A percentile compares a stretch with the other conserved stretches of the same genome.
These are phyloP conservation scores for Hemibagrus guttatus DNA, from an alignment of 2,797 vertebrate genomes.

Conservation along the genomic window DNA sequence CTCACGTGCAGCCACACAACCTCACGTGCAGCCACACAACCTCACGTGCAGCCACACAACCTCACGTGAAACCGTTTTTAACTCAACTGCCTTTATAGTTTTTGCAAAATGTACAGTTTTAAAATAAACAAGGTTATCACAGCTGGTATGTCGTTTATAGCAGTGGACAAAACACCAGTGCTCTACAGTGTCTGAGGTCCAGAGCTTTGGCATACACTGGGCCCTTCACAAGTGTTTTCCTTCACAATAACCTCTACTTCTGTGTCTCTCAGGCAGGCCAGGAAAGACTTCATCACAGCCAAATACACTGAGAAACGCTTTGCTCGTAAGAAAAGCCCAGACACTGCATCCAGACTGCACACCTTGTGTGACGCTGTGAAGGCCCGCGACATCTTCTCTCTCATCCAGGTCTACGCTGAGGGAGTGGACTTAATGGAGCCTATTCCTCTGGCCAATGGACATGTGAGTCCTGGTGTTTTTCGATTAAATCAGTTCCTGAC, in stretches of 20 bases:
- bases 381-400: slow-evolving; percentile 88
- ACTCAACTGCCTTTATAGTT: background rate
- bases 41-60: background rate
- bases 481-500: background rate
- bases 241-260: background rate
- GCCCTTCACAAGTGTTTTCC: background rate
- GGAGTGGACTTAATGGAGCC: slow-evolving; percentile 95
- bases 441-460: slow-evolving; percentile 93
- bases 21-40: background rate
- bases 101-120: background rate
- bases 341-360: slow-evolving; percentile 81
- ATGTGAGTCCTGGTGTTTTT: slow-evolving; percentile 78
- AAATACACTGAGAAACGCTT: slow-evolving; percentile 96
- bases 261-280: slow-evolving; percentile 84
- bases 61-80: background rate
- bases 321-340: slow-evolving; percentile 82
- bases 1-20: background rate
- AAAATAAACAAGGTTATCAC: background rate
- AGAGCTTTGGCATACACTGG: background rate
- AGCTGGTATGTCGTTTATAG: background rate
- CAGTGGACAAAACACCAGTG: background rate
- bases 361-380: slow-evolving; percentile 93
- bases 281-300: slow-evolving; percentile 97
- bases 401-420: slow-evolving; percentile 92
- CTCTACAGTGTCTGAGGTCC: background rate